Base-by-base conservation (phyloP, 2,113 vertebrate species). In the Marmota flaviventris region DNA sequence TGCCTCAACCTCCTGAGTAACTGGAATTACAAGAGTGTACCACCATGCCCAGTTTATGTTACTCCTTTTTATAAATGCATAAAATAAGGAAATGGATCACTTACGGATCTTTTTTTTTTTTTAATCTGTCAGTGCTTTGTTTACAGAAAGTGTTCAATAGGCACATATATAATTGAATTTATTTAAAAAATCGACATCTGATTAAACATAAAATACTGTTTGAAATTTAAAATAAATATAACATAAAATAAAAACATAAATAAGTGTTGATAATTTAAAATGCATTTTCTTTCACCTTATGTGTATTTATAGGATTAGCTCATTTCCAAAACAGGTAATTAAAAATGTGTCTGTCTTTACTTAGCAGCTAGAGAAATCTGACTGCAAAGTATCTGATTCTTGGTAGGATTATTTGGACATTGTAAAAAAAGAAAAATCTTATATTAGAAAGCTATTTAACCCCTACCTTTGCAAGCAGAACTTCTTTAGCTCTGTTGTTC, bases 201-300 rank as follows among this genome's bases (percentile, higher is more conserved):
- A 69, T 58, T 70, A 70, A 93, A 69, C 10, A 27, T 22, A 6
- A 69, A 82, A 37, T 2, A 79, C 2, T 32, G 42, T n/a, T 70
- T 82, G 75, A 42, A 75, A 81, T 82, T n/a, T 81, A 85, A 72
- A 95, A 79, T 67, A 96, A 89, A 7, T 75, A 1, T 69, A 72
- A 65, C 39, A 8, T 34, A 14, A 85, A 69, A 58, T 2, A 42
- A 88, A 83, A 53, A n/a, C 42, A 20, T 56, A 88, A 61, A 24
- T 22, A 37, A 25, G 8, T 76, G 8, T 39, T 85, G 8, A 79
- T 86, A 5, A 75, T 39, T 79, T 51, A 65, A 85, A 85, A 67
- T 79, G 10, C 5, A 18, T 48, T 65, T 84, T 94, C 48, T 96
- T 78, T 92, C 75, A 61, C 24, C 67, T 89, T 89, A 85, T 73